Base-by-base conservation (phyloP, 2,888 invertebrate genomes). In the Tribolium freemani region DNA sequence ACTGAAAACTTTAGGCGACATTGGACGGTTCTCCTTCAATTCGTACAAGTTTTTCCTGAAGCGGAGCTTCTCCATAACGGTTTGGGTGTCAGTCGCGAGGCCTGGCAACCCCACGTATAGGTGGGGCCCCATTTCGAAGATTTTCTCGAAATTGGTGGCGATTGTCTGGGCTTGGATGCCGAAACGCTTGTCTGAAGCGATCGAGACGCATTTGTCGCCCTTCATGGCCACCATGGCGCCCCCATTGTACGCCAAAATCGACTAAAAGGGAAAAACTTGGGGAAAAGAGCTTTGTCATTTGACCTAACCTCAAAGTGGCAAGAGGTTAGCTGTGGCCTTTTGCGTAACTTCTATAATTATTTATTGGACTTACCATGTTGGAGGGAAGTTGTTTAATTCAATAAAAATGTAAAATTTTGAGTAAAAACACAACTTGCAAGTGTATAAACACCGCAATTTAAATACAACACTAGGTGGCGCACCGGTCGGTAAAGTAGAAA, bases 161-260 rank as follows among this genome's bases (percentile, higher is more conserved):
- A 99, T 91, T 0, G 98, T 98, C 87, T 96, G 96, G 0, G 94
- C 94, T 86, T 98, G 97, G 72, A 98, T 92, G 83, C 99, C 99
- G 85, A 96, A 97, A 76, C 99, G 90, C 81, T 94, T 93, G 88
- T 99, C 99, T 0, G 97, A 92, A 30, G 98, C 98, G 80, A 99
- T 97, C 10, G 98, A 97, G 53, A 98, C 98, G 86, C 98, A 99
- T 82, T 97, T 92, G 83, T 97, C 95, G n/a, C 99, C 98, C 83
- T 94, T 96, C 98, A 99, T 99, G 45, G 98, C 99, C 77, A 99
- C 93, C 81, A 98, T 94, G 71, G 96, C 96, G 77, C 98, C 96
- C 76, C 98, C 99, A 88, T 99, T 99, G 83, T 95, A 95, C 5
- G 92, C 89, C 84, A 95, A 88, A 86, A 95, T 95, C 77, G 94